Evolutionary conservation across 1,140 invertebrate species (phyloP).

Genomic region (Lasioglossum baleicum): DNA sequence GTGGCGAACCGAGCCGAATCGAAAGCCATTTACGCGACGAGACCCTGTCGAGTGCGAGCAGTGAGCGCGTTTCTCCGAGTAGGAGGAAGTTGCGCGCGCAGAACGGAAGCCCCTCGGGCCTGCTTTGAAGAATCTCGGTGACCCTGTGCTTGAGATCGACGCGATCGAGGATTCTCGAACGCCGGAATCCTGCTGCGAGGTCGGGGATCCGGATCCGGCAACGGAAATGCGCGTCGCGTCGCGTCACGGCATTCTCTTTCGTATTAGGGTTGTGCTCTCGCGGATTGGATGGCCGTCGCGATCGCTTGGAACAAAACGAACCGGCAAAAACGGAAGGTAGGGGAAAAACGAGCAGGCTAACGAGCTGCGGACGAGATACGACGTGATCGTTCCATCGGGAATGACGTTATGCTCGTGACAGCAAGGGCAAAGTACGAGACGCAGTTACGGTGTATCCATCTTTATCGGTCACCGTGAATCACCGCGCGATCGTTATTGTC

Average conservation of each 20-base stretch:
- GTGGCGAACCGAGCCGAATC: too few relatives aligned
- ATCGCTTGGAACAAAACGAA: background rate
- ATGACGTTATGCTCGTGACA: constrained; percentile 24
- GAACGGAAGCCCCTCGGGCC: background rate
- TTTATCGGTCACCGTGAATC: constrained; percentile 76
- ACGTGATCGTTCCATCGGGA: constrained; percentile 14
- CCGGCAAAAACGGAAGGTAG: too few relatives aligned
- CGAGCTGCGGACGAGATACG: background rate
- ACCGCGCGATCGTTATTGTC: constrained; percentile 70
- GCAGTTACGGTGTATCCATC: constrained; percentile 74
- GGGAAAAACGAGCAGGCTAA: background rate
- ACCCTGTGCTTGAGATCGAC: background rate
- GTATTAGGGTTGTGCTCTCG: too few relatives aligned
- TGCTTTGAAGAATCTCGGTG: background rate
- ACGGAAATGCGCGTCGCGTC: too few relatives aligned
- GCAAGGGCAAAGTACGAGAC: constrained; percentile 75
- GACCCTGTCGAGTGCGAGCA: background rate
- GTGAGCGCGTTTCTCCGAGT: background rate
- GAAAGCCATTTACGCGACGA: constrained; percentile 2
- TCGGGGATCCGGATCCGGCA: too few relatives aligned
- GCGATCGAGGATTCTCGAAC: background rate
- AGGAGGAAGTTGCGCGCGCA: background rate
- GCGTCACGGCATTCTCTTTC: too few relatives aligned
- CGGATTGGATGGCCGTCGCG: too few relatives aligned
- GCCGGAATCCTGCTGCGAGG: too few relatives aligned